Evolutionary conservation across 2,888 invertebrate genomes (phyloP).

Genomic region (Limenitis camilla): DNA sequence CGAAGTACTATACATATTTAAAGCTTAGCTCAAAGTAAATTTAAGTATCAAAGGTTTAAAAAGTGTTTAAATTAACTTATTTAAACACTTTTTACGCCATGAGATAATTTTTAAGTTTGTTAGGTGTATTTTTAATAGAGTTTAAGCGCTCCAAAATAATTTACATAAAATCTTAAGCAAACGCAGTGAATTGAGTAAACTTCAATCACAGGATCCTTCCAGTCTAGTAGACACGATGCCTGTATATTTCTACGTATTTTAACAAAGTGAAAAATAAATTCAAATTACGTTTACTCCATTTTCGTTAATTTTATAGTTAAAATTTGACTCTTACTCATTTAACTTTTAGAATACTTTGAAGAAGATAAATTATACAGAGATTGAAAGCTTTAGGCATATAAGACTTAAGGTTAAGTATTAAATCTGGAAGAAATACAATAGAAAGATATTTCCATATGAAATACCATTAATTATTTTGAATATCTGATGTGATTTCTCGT

Average conservation of each 20-base stretch:
- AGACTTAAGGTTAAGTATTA: too few relatives aligned
- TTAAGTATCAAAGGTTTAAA: not conserved
- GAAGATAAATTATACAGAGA: too few relatives aligned
- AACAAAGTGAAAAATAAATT: constrained; percentile 24
- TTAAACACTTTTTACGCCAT: constrained; percentile 3
- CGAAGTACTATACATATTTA: too few relatives aligned
- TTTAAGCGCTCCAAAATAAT: constrained; percentile 43
- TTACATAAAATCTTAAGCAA: constrained; percentile 57
- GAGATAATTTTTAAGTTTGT: constrained; percentile 9
- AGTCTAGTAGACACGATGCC: constrained; percentile 30
- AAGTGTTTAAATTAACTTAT: constrained; percentile 7
- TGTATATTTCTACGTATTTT: constrained; percentile 23
- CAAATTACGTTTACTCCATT: constrained; percentile 13
- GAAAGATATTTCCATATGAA: too few relatives aligned
- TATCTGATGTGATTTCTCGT: too few relatives aligned
- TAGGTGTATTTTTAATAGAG: constrained; percentile 23
- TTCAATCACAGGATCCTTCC: constrained; percentile 48
- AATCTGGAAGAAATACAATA: too few relatives aligned
- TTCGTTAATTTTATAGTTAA: constrained; percentile 3
- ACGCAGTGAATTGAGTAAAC: constrained; percentile 55
- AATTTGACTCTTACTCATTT: too few relatives aligned
- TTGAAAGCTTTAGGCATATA: too few relatives aligned
- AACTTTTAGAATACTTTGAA: too few relatives aligned
- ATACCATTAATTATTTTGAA: too few relatives aligned
- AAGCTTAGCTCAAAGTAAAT: too few relatives aligned